phyloP scores from a whole-genome alignment of 2,888 invertebrate species.

The Drosophila pullipes region DNA sequence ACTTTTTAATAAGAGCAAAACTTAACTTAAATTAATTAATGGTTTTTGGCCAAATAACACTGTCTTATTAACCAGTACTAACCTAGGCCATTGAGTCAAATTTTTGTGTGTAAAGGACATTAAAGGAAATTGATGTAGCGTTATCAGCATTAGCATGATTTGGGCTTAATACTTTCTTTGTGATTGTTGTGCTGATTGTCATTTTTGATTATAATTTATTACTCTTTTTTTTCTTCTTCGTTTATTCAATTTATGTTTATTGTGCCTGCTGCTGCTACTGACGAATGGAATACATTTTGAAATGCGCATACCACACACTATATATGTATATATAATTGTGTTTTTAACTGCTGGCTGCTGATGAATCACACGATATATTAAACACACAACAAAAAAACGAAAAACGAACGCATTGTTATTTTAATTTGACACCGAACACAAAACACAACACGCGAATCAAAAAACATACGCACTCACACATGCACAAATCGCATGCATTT shows the following conservation, averaged over 20 bases:
- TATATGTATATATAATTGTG: slow-evolving; percentile 6
- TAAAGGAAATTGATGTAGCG: background rate
- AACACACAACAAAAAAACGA: slow-evolving; percentile 20
- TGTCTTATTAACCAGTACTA: background rate
- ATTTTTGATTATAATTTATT: slow-evolving; percentile 61
- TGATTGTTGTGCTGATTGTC: slow-evolving; percentile 49
- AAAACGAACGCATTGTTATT: slow-evolving; percentile 59
- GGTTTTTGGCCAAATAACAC: background rate
- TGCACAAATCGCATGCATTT: slow-evolving; percentile 29
- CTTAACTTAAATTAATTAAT: background rate
- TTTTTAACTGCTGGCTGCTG: slow-evolving; percentile 40
- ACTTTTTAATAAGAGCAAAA: slow-evolving; percentile 12
- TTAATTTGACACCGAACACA: slow-evolving; percentile 44
- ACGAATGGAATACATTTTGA: slow-evolving; percentile 54
- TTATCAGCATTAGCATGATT: slow-evolving; percentile 9
- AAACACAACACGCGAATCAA: slow-evolving; percentile 32
- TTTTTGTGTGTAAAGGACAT: slow-evolving; percentile 16
- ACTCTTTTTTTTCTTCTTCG: slow-evolving; percentile 57
- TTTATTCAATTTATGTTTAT: slow-evolving; percentile 75
- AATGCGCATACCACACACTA: slow-evolving; percentile 18
- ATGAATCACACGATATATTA: slow-evolving; percentile 60
- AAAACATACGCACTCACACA: slow-evolving; percentile 22
- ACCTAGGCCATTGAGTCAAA: background rate
- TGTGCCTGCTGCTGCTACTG: slow-evolving; percentile 63
- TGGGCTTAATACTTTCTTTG: slow-evolving; percentile 25